Base-by-base conservation (phyloP, 2,113 vertebrate genomes). In the Grallaria varia region DNA sequence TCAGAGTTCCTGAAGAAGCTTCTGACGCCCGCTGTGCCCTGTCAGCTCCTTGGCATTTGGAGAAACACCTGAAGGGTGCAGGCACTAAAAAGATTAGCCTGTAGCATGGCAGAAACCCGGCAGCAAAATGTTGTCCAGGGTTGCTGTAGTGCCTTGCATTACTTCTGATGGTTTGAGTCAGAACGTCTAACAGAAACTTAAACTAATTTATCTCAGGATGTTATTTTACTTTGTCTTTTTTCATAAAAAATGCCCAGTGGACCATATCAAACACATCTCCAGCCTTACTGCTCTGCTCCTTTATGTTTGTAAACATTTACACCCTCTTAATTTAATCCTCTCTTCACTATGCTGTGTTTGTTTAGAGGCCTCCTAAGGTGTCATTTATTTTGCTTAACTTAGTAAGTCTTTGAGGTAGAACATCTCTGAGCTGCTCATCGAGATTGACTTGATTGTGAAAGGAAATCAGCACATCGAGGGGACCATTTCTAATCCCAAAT, bases 231-330 rank as follows among this genome's bases (percentile, higher is more conserved):
- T 66, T 58, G 74, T 93, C 85, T 64, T 75, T 60, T 90, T 63
- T 42, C 40, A 4, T 77, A 42, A 63, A 42, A 63, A 63, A 42
- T 87, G 85, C 82, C 59, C 58, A 23, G 8, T 25, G 47, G 78
- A 17, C 33, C 4, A 0, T 60, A 56, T 80, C 75, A 72, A 56
- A 24, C 68, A n/a, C 23, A 60, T 89, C 87, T 93, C 67, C 79
- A 68, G 53, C 76, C 40, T 78, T 33, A 30, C 2, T 75, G 66
- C 73, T 64, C 39, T 56, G 55, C 53, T n/a, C 27, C 75, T 86
- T 90, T 2, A 9, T 90, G 68, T 95, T 95, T 90, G 83, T 90
- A 96, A 96, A 96, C 92, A 88, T 67, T 74, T 55, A n/a, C 68
- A 71, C 72, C 90, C 90, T 67, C 88, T 90, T 77, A 24, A 63